These are phyloP conservation scores for Drosophila sulfurigaster DNA, from an alignment of 1,140 invertebrate genomes.

Conservation along the genomic window DNA sequence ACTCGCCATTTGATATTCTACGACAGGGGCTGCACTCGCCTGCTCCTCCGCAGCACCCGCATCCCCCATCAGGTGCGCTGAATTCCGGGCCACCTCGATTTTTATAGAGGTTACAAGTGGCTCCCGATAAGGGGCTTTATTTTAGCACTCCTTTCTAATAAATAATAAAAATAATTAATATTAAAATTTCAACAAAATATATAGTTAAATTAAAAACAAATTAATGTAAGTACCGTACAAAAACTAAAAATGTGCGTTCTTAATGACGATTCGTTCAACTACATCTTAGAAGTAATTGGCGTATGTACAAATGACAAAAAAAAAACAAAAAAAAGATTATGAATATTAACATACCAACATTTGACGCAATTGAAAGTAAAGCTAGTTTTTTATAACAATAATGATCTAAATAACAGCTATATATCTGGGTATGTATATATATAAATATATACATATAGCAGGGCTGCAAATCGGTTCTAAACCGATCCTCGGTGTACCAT, in stretches of 20 bases:
- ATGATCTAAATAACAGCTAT: slow-evolving; percentile 7
- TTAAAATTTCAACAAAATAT: slow-evolving; percentile 18
- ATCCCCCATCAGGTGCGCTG: slow-evolving; percentile 74
- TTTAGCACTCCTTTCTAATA: slow-evolving; percentile 81
- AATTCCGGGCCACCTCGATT: slow-evolving; percentile 83
- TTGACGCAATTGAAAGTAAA: slow-evolving; percentile 21
- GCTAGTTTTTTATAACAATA: slow-evolving; percentile 28
- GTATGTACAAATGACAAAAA: slow-evolving; percentile 29
- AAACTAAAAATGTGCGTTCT: slow-evolving; percentile 16
- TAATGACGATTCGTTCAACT: slow-evolving; percentile 5
- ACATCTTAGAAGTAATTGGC: slow-evolving; percentile 13
- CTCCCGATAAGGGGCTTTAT: slow-evolving; percentile 76
- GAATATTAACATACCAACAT: slow-evolving; percentile 24
- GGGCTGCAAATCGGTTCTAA: too few species aligned
- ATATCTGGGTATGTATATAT: slow-evolving; percentile 4
- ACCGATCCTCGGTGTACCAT: too few species aligned
- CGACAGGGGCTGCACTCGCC: slow-evolving; percentile 76
- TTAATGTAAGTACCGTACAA: slow-evolving; percentile 27
- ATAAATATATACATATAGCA: slow-evolving; percentile 13
- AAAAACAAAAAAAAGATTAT: neutral
- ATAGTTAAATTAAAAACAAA: slow-evolving; percentile 33
- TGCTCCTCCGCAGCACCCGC: slow-evolving; percentile 68
- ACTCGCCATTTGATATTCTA: slow-evolving; percentile 77
- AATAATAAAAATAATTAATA: slow-evolving; percentile 43
- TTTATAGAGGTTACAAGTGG: slow-evolving; percentile 84